Evolutionary conservation across 2,113 vertebrate species (phyloP).

Genomic region (Vidua chalybeata): DNA sequence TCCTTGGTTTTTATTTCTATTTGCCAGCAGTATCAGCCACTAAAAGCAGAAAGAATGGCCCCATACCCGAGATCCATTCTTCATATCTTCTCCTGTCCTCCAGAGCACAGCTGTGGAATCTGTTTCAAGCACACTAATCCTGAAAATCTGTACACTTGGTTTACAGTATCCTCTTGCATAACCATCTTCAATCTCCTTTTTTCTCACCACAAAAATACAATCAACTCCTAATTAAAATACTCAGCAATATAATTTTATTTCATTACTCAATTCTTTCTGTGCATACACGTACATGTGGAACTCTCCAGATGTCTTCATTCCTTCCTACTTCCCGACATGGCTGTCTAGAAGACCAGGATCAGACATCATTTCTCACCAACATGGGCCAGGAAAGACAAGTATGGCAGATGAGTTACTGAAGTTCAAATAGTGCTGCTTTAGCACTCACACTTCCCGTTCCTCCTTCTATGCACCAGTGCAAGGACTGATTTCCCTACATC

Average conservation of each 20-base stretch:
- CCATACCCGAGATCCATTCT: background rate
- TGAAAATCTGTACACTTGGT: background rate
- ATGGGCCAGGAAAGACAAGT: background rate
- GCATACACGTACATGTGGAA: background rate
- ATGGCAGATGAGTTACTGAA: background rate
- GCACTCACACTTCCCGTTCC: background rate
- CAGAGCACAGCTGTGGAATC: background rate
- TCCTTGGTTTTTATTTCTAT: constrained; percentile 1
- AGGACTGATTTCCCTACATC: background rate
- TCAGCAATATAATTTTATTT: background rate
- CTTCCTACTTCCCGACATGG: background rate
- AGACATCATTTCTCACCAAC: background rate
- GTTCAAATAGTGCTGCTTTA: background rate
- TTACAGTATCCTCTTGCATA: background rate
- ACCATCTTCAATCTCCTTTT: background rate
- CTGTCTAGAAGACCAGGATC: background rate
- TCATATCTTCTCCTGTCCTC: background rate
- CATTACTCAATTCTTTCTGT: background rate
- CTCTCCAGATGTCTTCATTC: background rate
- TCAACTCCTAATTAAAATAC: background rate
- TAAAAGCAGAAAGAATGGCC: background rate
- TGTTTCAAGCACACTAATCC: background rate
- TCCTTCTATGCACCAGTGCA: background rate
- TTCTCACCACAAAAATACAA: background rate
- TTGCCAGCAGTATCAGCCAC: background rate